phyloP scores from a whole-genome alignment of 1,140 invertebrate species.

The Schlechtendalia chinensis region DNA sequence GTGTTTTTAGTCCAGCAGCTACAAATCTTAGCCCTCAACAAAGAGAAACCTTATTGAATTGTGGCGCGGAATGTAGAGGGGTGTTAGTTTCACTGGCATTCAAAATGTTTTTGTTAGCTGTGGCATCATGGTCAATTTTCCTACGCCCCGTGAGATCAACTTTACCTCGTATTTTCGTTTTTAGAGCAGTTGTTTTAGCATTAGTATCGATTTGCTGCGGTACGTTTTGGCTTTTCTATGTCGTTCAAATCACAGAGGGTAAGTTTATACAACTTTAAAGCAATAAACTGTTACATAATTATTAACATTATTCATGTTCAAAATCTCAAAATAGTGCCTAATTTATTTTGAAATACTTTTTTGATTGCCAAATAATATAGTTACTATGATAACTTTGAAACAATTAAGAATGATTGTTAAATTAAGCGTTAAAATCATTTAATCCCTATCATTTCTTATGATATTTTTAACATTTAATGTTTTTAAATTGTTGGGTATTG shows the following conservation, averaged over 20 bases:
- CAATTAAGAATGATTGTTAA: no score
- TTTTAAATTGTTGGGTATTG: no score
- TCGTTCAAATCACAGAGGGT: conserved; percentile 68
- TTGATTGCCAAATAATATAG: neutral
- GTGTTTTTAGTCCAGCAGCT: conserved; percentile 52
- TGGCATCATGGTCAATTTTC: conserved; percentile 89
- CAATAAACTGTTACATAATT: no score
- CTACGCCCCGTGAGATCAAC: conserved; percentile 73
- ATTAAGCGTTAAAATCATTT: no score
- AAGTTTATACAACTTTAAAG: neutral
- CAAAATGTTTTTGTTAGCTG: conserved; percentile 84
- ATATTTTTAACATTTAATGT: no score
- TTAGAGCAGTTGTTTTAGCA: conserved; percentile 81
- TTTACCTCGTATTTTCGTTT: conserved; percentile 91
- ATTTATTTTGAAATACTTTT: neutral
- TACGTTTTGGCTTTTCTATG: conserved; percentile 96
- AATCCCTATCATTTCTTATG: no score
- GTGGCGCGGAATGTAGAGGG: conserved; percentile 85
- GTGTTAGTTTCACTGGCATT: conserved; percentile 87
- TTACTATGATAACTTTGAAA: neutral
- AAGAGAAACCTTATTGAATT: conserved; percentile 63
- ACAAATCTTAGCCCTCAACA: conserved; percentile 59
- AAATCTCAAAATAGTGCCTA: no score
- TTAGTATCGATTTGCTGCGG: conserved; percentile 90
- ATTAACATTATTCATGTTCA: no score